Conservation (phyloP, 2,113 vertebrate species). For the Hippoglossus stenolepis region DNA sequence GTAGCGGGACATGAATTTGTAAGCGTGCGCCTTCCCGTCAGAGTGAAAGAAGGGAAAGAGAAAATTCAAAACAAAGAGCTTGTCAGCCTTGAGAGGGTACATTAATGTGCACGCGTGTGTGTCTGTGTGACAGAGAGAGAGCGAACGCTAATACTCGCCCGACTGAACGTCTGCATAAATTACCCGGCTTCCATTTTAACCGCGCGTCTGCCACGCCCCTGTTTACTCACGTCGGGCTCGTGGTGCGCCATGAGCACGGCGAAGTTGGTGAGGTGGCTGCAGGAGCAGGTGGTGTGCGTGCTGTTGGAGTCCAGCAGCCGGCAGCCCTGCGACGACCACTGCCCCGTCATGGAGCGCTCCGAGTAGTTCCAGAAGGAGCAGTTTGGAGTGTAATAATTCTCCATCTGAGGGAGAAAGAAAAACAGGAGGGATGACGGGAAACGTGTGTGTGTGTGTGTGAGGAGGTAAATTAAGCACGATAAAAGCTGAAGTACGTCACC, state of each 20-base stretch:
- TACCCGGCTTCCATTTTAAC: slow-evolving; percentile 45
- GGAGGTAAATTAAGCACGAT: not conserved
- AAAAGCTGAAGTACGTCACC: slow-evolving; percentile 69
- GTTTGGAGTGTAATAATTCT: slow-evolving; percentile 93
- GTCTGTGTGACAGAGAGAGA: slow-evolving; percentile 60
- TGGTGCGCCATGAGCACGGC: slow-evolving; percentile 93
- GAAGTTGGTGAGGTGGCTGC: slow-evolving; percentile 96
- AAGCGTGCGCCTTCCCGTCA: slow-evolving; percentile 66
- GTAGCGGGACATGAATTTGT: slow-evolving; percentile 77
- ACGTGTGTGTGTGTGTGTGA: not conserved
- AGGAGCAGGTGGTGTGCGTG: slow-evolving; percentile 95
- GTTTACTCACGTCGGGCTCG: slow-evolving; percentile 85
- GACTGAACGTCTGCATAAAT: slow-evolving; percentile 66
- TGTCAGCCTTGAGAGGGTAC: slow-evolving; percentile 71
- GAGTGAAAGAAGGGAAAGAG: slow-evolving; percentile 64
- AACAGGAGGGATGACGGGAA: not conserved
- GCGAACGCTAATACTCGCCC: slow-evolving; percentile 41
- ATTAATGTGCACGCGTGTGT: slow-evolving; percentile 69
- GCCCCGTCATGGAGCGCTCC: slow-evolving; percentile 92
- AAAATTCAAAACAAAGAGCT: slow-evolving; percentile 75
- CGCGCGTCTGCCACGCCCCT: slow-evolving; percentile 36
- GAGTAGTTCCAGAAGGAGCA: slow-evolving; percentile 99
- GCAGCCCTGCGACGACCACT: slow-evolving; percentile 95
- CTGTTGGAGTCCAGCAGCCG: slow-evolving; percentile 89
- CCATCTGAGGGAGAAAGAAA: slow-evolving; percentile 77